Base-by-base conservation (phyloP, 2,797 vertebrate genomes). In the Australoheros facetus region DNA sequence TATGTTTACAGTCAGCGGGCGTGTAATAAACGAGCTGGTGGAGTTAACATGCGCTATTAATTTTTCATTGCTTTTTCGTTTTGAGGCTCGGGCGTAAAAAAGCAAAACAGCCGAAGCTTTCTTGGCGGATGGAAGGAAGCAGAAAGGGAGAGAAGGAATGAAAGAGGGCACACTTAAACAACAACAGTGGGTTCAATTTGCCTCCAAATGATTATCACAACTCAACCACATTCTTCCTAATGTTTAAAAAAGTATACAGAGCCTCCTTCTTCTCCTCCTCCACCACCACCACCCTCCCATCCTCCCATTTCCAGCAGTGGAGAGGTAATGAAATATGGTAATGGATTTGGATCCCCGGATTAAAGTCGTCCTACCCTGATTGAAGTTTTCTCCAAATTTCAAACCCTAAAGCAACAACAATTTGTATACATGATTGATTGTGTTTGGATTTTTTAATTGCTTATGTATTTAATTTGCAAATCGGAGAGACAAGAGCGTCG, bases 31-130 rank as follows among this genome's bases (percentile, higher is more conserved):
- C 93, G 92, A 93, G 91, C 89, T 91, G 92, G 90, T 90, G 89
- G 92, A 94, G 91, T 94, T 94, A 94, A 94, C 93, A 94, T 94
- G 93, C 92, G 92, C 93, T 94, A 94, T 94, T 95, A 95, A 94
- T 93, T 94, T 94, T 95, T 93, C 94, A 94, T 93, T 90, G 91
- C 91, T 92, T 94, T 94, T 93, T 88, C 87, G 88, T 94, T 92
- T 92, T 76, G 87, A 90, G 88, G 87, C 91, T 90, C 82, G 70
- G 81, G 86, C 89, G 89, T 89, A 81, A 88, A 91, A 91, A 88
- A 84, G 66, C 84, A 90, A 89, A 93, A 86, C 87, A 91, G 72
- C 64, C 86, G 73, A 87, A 69, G 90, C 86, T 87, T 83, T 85
- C 81, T 83, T 87, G 86, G 84, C 83, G 88, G 86, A 87, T 73